Evolutionary conservation across 23 tunicate species (phyloP), one percentile per base, ranked within the genome.

Genomic region (Phallusia fumigata): DNA sequence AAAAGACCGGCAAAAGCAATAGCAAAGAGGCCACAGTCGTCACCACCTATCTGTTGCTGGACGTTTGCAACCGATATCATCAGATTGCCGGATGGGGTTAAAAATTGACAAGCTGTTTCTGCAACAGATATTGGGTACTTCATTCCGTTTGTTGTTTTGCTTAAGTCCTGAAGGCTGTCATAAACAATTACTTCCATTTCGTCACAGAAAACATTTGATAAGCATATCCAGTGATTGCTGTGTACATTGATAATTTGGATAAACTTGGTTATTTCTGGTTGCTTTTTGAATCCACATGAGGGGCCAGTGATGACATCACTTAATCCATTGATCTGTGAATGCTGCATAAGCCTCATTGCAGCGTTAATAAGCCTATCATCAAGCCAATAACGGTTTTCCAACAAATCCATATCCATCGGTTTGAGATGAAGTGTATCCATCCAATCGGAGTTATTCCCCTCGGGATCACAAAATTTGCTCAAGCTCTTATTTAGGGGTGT

Each of bases 1-100:
- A 74, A 74, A 19, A 31, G n/a, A 33, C 5, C 45, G 78, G 78
- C 78, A 31, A 28, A 74, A 21, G 78, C 78, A 33, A 74, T 35
- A 31, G 78, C 78, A 31, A 28, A 74, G 22, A 74, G 35, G 10
- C 78, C 78, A 13, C 78, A 74, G 33, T 74, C 78, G 18, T 74
- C 35, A 0, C 78, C 78, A 3, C 78, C 78, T 19, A 21, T 74
- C 18, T 74, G 78, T 30, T 74, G 78, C 40, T 33, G 40, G n/a
- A 74, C 78, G 78, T 74, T 74, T n/a, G 78, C 78, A 8, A 74
- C 78, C 2, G 26, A 19, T 3, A 31, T 35, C 26, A 35, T 31
- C 33, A 74, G 18, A 74, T 28, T 31, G 10, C 45, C 78, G 1
- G 40, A 21, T 30, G 78, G 78, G 5, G n/a, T 3, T 3, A 30